A percentile compares a stretch with the other conserved stretches of the same genome.
Conservation (phyloP, 2,888 invertebrate genomes). For the Sylvicola fuscatus region DNA sequence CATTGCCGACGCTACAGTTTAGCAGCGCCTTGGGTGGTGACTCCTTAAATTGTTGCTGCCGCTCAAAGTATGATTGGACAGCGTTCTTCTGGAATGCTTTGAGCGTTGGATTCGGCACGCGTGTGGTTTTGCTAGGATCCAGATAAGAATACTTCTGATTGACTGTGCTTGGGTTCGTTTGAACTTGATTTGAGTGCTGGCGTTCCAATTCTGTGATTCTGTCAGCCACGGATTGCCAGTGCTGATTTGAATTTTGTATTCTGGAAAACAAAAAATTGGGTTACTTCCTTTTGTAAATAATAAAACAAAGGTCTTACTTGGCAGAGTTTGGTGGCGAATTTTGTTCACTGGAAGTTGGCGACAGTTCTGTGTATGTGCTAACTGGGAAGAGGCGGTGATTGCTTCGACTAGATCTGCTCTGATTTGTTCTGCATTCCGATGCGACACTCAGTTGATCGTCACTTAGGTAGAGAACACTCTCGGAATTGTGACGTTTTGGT, state of each 20-base stretch:
- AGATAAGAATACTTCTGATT: slow-evolving; percentile 40
- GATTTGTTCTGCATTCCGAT: slow-evolving; percentile 10
- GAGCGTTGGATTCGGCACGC: slow-evolving; percentile 48
- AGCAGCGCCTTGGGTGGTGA: slow-evolving; percentile 11
- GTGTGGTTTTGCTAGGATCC: slow-evolving; percentile 51
- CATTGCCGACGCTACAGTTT: neutral
- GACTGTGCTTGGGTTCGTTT: slow-evolving; percentile 6
- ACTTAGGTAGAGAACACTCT: slow-evolving; percentile 49
- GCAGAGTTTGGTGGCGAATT: neutral
- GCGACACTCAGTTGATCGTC: slow-evolving; percentile 19
- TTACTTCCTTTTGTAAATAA: neutral
- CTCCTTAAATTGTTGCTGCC: slow-evolving; percentile 32
- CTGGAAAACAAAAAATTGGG: neutral
- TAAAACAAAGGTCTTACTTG: neutral
- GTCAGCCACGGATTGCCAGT: slow-evolving; percentile 40
- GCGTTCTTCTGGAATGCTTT: slow-evolving; percentile 72
- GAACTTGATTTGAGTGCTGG: slow-evolving; percentile 11
- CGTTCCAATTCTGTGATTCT: slow-evolving; percentile 42
- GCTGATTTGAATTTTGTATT: slow-evolving; percentile 7
- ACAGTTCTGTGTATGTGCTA: slow-evolving; percentile 41
- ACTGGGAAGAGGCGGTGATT: slow-evolving; percentile 41
- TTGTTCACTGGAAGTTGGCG: neutral
- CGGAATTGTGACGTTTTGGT: slow-evolving; percentile 57
- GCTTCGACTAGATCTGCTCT: slow-evolving; percentile 19
- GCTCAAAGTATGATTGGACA: slow-evolving; percentile 57